Evolutionary conservation across 1,140 invertebrate species (phyloP).

Genomic region (Trichonephila clavipes): DNA sequence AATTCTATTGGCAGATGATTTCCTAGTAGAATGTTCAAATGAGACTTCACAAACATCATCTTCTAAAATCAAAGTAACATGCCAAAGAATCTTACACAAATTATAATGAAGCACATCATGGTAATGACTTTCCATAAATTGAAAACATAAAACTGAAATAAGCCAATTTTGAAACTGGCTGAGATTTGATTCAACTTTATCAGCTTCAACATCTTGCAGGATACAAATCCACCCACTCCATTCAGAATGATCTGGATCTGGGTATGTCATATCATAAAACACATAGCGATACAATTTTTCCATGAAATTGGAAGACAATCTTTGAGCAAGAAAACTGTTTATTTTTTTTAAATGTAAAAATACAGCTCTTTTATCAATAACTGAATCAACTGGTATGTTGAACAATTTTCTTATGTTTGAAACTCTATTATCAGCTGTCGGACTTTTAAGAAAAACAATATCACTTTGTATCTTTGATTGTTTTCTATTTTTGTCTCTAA

Average conservation of each 20-base stretch:
- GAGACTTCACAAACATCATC: not conserved
- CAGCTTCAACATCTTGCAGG: not conserved
- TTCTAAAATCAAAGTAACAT: slow-evolving; percentile 31
- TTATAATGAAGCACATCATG: slow-evolving; percentile 41
- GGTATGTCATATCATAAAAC: slow-evolving; percentile 9
- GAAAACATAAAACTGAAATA: slow-evolving; percentile 33
- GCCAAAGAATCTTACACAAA: slow-evolving; percentile 53
- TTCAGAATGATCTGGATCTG: not conserved
- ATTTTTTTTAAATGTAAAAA: slow-evolving; percentile 19
- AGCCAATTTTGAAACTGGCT: not conserved
- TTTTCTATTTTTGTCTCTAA: not conserved
- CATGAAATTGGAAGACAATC: not conserved
- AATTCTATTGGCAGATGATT: not conserved
- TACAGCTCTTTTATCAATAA: slow-evolving; percentile 11
- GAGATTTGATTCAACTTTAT: not conserved
- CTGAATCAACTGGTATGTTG: not conserved
- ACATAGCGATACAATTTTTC: not conserved
- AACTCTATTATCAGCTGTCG: not conserved
- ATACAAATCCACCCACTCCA: not conserved
- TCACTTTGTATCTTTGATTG: not conserved
- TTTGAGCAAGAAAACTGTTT: slow-evolving; percentile 1
- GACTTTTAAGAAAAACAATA: not conserved
- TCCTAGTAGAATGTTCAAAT: not conserved
- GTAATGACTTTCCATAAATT: slow-evolving; percentile 1
- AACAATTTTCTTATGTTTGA: not conserved